Conservation (phyloP, 2,113 vertebrate genomes). For the Peucedramus taeniatus region DNA sequence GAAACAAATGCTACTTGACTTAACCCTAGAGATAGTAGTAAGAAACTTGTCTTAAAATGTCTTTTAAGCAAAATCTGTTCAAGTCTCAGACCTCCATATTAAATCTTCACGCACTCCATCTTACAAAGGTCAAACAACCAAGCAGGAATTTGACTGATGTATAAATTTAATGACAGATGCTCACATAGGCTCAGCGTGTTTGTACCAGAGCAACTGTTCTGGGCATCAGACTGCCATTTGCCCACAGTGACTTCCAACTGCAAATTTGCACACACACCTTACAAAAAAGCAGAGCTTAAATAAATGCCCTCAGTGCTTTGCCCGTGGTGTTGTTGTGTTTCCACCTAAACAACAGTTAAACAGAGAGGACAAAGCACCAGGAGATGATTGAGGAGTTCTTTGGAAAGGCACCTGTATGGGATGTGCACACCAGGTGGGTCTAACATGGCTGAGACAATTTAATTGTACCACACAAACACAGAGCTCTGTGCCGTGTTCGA, state of each 20-base stretch:
- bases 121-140: not conserved
- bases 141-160: not conserved
- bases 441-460: not conserved
- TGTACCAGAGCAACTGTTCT: not conserved
- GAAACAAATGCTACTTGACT: not conserved
- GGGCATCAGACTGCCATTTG: not conserved
- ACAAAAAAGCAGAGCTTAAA: not conserved
- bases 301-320: not conserved
- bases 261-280: not conserved
- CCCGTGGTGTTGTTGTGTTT: not conserved
- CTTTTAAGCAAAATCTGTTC: not conserved
- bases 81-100: not conserved
- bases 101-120: not conserved
- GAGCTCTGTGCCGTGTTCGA: not conserved
- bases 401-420: not conserved
- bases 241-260: not conserved
- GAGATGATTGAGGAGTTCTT: not conserved
- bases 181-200: rapidly evolving
- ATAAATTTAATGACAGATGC: not conserved
- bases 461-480: not conserved
- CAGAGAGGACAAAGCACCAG: not conserved
- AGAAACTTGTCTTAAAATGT: not conserved
- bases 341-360: not conserved
- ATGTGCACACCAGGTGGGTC: not conserved
- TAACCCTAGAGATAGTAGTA: not conserved